phyloP scores from a whole-genome alignment of 2,888 invertebrate species.

The Calephelis perditalis region DNA sequence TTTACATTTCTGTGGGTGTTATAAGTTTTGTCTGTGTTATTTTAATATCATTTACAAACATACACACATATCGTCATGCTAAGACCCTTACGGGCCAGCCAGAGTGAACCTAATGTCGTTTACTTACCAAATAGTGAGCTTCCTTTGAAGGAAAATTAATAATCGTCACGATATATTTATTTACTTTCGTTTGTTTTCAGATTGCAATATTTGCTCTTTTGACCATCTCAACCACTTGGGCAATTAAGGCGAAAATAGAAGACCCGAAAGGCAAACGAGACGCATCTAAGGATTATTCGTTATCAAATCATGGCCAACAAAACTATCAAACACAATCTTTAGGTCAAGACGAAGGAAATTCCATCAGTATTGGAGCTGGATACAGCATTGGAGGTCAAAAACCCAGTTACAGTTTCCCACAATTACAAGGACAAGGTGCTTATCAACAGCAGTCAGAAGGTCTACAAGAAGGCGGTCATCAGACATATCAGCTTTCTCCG shows the following conservation, averaged over 20 bases:
- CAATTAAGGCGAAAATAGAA: constrained; percentile 48
- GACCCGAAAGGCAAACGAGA: constrained; percentile 66
- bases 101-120: no score
- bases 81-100: no score
- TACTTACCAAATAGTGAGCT: no score
- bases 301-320: constrained; percentile 37
- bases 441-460: constrained; percentile 49
- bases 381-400: constrained; percentile 68
- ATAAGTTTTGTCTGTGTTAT: no score
- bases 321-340: constrained; percentile 37
- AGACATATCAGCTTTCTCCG: constrained; percentile 54
- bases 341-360: constrained; percentile 58
- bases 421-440: constrained; percentile 39
- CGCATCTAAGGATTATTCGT: constrained; percentile 49
- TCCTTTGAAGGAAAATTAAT: no score
- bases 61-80: no score
- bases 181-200: constrained; percentile 41
- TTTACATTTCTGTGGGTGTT: no score
- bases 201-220: constrained; percentile 57
- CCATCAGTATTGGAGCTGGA: constrained; percentile 67
- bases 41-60: no score
- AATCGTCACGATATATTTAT: constrained; percentile 4
- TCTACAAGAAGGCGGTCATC: constrained; percentile 49
- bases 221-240: constrained; percentile 57
- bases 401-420: constrained; percentile 47